Percentiles rank a stretch among this genome's conserved stretches.
Evolutionary conservation across 1,140 invertebrate genomes (phyloP).

Genomic region (Vollenhovia emeryi): DNA sequence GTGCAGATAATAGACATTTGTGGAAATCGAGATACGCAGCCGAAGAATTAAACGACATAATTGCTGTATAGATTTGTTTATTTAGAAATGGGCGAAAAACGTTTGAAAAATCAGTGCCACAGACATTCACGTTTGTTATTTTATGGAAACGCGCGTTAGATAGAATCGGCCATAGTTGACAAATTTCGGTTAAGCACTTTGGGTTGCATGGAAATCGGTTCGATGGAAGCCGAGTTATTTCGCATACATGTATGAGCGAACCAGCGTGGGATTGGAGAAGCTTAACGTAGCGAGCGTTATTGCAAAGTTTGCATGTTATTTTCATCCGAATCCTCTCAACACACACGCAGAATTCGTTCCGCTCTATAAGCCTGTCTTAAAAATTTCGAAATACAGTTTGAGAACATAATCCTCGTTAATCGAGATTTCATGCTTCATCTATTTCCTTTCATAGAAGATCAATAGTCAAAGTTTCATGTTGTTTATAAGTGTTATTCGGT

Average conservation of each 20-base stretch:
- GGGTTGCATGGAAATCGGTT: conserved; percentile 37
- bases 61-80: not conserved
- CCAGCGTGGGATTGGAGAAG: conserved; percentile 29
- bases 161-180: not conserved
- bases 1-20: not conserved
- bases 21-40: not conserved
- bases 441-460: no score
- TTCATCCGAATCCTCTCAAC: conserved; percentile 4
- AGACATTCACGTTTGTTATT: not conserved
- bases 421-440: not conserved
- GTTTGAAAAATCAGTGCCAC: not conserved
- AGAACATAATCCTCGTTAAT: not conserved
- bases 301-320: conserved; percentile 37
- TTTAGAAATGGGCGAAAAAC: not conserved
- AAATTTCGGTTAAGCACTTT: conserved; percentile 52
- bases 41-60: not conserved
- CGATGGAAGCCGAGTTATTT: conserved; percentile 38
- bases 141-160: conserved; percentile 17
- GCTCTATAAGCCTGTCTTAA: conserved; percentile 8
- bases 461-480: not conserved
- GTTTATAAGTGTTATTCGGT: not conserved
- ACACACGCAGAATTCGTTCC: not conserved
- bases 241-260: not conserved
- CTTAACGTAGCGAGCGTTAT: conserved; percentile 31
- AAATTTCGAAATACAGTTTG: not conserved